Evolutionary conservation across 92 coral and sea anemone genomes (phyloP).

Genomic region (Umimayanthus kanabou): DNA sequence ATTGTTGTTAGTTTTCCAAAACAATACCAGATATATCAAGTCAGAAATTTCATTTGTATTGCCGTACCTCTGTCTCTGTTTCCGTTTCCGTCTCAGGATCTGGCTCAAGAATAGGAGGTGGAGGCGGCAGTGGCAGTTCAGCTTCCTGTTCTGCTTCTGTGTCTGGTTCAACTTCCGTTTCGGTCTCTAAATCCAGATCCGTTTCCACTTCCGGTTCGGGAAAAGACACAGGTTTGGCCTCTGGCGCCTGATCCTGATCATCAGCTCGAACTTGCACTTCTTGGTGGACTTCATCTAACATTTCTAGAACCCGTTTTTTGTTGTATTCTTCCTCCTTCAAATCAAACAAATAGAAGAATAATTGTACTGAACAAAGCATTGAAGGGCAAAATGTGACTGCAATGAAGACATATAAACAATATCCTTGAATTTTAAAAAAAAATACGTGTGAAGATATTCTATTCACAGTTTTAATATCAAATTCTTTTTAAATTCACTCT

Average conservation of each 20-base stretch:
- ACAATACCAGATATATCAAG: no score
- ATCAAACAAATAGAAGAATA: neutral
- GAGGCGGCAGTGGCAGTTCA: conserved; percentile 70
- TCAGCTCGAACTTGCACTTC: conserved; percentile 46
- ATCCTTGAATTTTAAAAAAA: neutral
- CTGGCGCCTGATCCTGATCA: conserved; percentile 2
- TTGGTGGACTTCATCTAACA: conserved; percentile 42
- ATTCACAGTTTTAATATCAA: no score
- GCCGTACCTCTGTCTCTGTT: conserved; percentile 36
- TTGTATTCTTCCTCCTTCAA: conserved; percentile 31
- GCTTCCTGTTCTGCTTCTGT: conserved; percentile 74
- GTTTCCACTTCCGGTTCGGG: conserved; percentile 54
- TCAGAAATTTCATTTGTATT: neutral
- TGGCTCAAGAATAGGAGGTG: conserved; percentile 48
- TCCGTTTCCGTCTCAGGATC: conserved; percentile 27
- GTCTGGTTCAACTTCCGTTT: conserved; percentile 69
- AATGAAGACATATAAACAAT: neutral
- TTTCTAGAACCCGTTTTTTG: conserved; percentile 29
- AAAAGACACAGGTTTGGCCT: conserved; percentile 26
- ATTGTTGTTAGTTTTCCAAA: neutral
- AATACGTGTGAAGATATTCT: no score
- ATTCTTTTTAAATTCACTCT: no score
- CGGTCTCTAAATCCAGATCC: conserved; percentile 73
- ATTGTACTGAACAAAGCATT: neutral
- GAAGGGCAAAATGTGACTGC: neutral